phyloP scores from a whole-genome alignment of 2,113 vertebrate species.

The Ptilorrhoa leucosticta region DNA sequence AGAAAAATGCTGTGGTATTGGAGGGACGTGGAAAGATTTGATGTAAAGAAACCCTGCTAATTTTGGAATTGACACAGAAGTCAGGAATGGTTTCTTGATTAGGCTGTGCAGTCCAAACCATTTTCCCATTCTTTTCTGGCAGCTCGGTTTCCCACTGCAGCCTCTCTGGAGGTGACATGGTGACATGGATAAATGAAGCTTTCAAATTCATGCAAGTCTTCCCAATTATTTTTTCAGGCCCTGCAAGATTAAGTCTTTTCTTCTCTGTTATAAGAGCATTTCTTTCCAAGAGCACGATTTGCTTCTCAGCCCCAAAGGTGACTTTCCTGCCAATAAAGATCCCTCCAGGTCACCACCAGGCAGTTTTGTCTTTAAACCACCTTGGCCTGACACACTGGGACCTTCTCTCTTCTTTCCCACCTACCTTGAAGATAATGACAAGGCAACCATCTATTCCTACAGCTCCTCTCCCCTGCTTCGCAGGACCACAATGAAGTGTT shows the following conservation, averaged over 20 bases:
- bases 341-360: background rate
- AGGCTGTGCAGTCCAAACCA: background rate
- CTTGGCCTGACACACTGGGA: background rate
- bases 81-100: background rate
- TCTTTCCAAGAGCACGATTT: background rate
- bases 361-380: background rate
- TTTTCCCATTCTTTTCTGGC: background rate
- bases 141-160: accelerated
- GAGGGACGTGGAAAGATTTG: background rate
- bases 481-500: background rate
- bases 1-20: background rate
- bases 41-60: background rate
- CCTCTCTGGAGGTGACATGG: background rate
- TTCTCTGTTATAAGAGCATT: background rate
- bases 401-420: background rate
- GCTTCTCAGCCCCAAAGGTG: background rate
- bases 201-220: background rate
- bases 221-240: background rate
- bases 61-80: background rate
- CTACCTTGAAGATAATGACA: background rate
- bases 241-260: background rate
- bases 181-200: background rate
- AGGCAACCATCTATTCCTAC: background rate
- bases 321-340: background rate
- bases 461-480: background rate